Evolutionary conservation across 2,113 vertebrate species (phyloP), one percentile per base, ranked within the genome.

Genomic region (Thamnophis sirtalis): DNA sequence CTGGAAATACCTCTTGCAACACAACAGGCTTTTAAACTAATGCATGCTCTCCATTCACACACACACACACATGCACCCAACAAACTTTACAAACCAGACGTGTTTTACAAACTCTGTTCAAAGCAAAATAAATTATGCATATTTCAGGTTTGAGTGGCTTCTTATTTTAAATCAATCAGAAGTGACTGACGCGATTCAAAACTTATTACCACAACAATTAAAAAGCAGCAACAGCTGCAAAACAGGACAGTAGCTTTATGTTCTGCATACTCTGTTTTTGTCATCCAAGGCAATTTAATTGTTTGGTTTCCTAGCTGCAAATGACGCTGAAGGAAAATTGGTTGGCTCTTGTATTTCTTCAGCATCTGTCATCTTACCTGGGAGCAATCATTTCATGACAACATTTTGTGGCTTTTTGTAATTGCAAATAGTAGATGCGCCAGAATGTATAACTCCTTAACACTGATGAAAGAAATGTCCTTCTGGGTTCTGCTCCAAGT

Each of bases 401-500:
- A 51, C 49, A 21, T 84, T 90, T 22, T 38, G 10, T 50, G 4
- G 56, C 91, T 93, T 94, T 90, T 91, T 43, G 55, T 92, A 92
- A 89, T 48, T 3, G 8, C 33, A 90, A 50, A 91, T 0, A 3
- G 85, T 60, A 84, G 91, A 53, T 17, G 53, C 49, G 93, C 92
- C 91, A 58, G 21, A 90, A 49, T 0, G 2, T 87, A 10, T 10
- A 94, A 60, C 50, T 92, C 55, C 38, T 43, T 43, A 43, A 43
- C 43, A n/a, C n/a, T n/a, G n/a, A n/a, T n/a, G n/a, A n/a, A n/a
- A n/a, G n/a, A n/a, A n/a, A n/a, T n/a, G n/a, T n/a, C n/a, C n/a
- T n/a, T n/a, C n/a, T n/a, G n/a, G n/a, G n/a, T n/a, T n/a, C n/a
- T n/a, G n/a, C n/a, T n/a, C n/a, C n/a, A n/a, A n/a, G n/a, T n/a